Conservation (phyloP, 2,888 invertebrate species). For the Athalia rosae region DNA sequence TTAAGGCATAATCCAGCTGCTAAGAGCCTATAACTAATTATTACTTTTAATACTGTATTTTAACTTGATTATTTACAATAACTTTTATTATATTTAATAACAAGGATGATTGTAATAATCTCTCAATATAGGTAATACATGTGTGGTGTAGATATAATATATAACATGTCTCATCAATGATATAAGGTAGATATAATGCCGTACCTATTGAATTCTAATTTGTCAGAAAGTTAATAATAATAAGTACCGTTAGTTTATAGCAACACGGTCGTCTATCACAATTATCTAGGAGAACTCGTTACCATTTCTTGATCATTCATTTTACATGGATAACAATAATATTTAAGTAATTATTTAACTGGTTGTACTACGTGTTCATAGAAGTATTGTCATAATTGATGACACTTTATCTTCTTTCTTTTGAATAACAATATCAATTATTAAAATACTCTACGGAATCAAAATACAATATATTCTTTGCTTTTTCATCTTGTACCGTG, state of each 20-base stretch:
- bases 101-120: slow-evolving; percentile 64
- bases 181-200: slow-evolving; percentile 47
- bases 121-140: slow-evolving; percentile 63
- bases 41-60: slow-evolving; percentile 72
- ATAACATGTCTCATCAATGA: slow-evolving; percentile 52
- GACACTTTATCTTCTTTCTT: slow-evolving; percentile 36
- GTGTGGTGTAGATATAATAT: slow-evolving; percentile 55
- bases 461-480: slow-evolving; percentile 59
- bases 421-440: slow-evolving; percentile 55
- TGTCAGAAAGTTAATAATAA: slow-evolving; percentile 44
- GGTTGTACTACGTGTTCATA: slow-evolving; percentile 42
- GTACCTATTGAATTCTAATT: slow-evolving; percentile 46
- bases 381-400: slow-evolving; percentile 34
- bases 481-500: slow-evolving; percentile 49
- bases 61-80: slow-evolving; percentile 70
- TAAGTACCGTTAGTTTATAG: slow-evolving; percentile 45
- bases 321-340: slow-evolving; percentile 44
- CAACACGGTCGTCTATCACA: slow-evolving; percentile 62
- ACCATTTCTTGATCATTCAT: slow-evolving; percentile 51
- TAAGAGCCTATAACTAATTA: slow-evolving; percentile 65
- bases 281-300: slow-evolving; percentile 61
- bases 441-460: slow-evolving; percentile 64
- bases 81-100: slow-evolving; percentile 58
- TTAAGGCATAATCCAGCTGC: slow-evolving; percentile 66
- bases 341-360: slow-evolving; percentile 37